Evolutionary conservation across 1,140 invertebrate genomes (phyloP).

Genomic region (Gyrodactylus bullatarudis): DNA sequence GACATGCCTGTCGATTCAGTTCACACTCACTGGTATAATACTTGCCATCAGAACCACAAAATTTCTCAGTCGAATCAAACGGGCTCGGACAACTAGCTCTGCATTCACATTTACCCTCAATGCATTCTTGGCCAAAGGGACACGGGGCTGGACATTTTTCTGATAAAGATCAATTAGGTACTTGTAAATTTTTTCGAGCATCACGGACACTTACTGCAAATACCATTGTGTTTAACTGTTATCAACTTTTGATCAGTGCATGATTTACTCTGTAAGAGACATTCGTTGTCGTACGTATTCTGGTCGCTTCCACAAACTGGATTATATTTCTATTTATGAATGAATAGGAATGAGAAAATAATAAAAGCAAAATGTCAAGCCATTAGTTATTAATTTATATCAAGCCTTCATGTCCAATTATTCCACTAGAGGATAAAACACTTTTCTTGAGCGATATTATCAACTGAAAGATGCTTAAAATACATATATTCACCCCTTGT

Average conservation of each 20-base stretch:
- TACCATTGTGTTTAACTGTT: background rate
- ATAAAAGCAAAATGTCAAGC: too few species aligned
- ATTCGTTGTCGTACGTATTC: constrained; percentile 41
- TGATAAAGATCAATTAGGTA: background rate
- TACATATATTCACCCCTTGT: too few species aligned
- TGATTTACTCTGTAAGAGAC: constrained; percentile 38
- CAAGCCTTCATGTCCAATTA: too few species aligned
- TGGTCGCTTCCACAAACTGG: constrained; percentile 45
- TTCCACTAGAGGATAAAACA: too few species aligned
- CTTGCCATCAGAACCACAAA: constrained; percentile 42
- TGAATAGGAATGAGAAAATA: too few species aligned
- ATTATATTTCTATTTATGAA: background rate
- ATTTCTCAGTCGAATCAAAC: constrained; percentile 17
- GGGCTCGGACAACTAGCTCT: background rate
- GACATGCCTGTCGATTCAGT: constrained; percentile 40
- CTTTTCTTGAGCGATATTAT: too few species aligned
- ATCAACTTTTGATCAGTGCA: constrained; percentile 19
- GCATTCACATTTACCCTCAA: background rate
- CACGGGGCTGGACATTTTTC: background rate
- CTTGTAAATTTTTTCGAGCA: background rate
- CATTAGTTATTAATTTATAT: too few species aligned
- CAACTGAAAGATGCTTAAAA: too few species aligned
- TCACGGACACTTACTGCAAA: background rate
- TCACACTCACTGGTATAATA: constrained; percentile 47
- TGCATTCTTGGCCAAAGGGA: background rate